Percentiles rank a stretch among this genome's conserved stretches.
Conservation (phyloP, 1,140 invertebrate genomes). For the Polypedilum pembai region DNA sequence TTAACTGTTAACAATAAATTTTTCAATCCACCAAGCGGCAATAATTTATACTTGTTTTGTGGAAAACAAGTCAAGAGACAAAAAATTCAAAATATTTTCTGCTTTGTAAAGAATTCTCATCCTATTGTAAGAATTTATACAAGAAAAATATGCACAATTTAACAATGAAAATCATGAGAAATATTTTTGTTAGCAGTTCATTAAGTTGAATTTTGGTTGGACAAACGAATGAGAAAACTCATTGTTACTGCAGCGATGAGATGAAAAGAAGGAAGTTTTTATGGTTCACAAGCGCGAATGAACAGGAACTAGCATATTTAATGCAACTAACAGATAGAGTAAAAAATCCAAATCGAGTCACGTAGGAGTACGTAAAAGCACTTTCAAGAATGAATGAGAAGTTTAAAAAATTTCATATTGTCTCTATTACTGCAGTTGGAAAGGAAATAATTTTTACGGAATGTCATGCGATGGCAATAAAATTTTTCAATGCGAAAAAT, state of each 20-base stretch:
- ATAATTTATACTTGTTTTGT: neutral
- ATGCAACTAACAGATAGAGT: neutral
- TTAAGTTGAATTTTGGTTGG: neutral
- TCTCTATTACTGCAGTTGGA: conserved; percentile 26
- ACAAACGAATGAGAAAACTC: neutral
- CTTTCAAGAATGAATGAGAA: neutral
- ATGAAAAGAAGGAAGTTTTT: neutral
- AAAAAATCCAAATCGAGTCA: conserved; percentile 22
- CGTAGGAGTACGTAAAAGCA: neutral
- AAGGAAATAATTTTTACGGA: conserved; percentile 20
- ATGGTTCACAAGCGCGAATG: neutral
- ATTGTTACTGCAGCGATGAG: neutral
- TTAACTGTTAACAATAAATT: neutral
- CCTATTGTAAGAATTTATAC: too few species aligned
- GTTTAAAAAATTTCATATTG: conserved; percentile 16
- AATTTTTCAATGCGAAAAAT: conserved; percentile 22
- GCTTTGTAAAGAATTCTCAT: too few species aligned
- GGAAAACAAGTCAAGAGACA: neutral
- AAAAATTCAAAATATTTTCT: neutral
- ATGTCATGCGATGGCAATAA: conserved; percentile 20
- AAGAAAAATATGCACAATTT: too few species aligned
- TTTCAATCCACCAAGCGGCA: neutral
- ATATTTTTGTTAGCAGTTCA: neutral
- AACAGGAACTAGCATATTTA: neutral
- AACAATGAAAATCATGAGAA: too few species aligned